Evolutionary conservation across 1,140 invertebrate species (phyloP), one percentile per base, ranked within the genome.

Genomic region (Drosophila ambigua): DNA sequence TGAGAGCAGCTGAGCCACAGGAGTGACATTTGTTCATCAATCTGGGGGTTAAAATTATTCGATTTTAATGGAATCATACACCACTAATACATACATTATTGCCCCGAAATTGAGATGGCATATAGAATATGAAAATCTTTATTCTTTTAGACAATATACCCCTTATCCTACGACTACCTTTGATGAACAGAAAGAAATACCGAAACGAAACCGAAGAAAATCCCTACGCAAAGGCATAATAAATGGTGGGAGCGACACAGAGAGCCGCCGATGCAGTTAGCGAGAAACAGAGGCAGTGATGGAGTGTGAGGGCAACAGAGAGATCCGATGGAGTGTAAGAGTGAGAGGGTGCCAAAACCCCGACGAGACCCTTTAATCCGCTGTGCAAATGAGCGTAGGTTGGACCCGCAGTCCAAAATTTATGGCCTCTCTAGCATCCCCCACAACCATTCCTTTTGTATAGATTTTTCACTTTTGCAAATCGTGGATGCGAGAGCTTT

Each of bases 361-460:
- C 82, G 78, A 78, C 82, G 82, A 85, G 82, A 85, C 82, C 82
- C 82, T 79, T 87, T 87, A 87, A 87, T 87, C 82, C 78, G 61
- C 66, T 87, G 78, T 82, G 75, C 83, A 87, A 87, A 87, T 87
- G 78, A 82, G 71, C 60, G 78, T 67, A 57, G 58, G 61, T 75
- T 55, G 53, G 23, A 24, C 35, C 35, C 4, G 11, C 4, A 72
- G 65, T 69, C 62, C 54, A 51, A 82, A 87, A 87, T 87, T 87
- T 87, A 87, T 87, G 82, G 82, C 68, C 78, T 68, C 28, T 57
- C 66, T 57, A 60, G 76, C 59, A 57, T 52, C 31, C 7, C 4
- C 46, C 9, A 43, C 46, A 72, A 69, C 60, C 2, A 58, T 24
- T 13, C n/a, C 53, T 63, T 49, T 65, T 50, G 43, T 9, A 28